A percentile compares a stretch with the other conserved stretches of the same genome.
phyloP scores from a whole-genome alignment of 2,113 vertebrate genomes.

The Zootoca vivipara region DNA sequence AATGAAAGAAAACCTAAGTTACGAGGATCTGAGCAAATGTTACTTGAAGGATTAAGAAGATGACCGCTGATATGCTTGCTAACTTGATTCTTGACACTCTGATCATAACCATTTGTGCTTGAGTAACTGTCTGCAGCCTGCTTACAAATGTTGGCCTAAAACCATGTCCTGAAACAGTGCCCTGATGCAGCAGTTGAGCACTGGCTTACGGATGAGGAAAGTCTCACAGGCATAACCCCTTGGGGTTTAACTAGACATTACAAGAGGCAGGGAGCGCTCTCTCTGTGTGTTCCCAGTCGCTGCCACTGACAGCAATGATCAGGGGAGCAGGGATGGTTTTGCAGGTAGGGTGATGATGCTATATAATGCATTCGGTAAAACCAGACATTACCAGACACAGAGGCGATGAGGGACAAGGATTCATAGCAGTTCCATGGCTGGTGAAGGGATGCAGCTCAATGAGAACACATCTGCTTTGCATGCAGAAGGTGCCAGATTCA shows the following conservation, averaged over 20 bases:
- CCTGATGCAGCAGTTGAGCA: background rate
- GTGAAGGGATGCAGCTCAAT: no score
- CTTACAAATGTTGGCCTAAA: background rate
- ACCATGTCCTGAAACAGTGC: background rate
- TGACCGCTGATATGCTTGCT: conserved; percentile 17
- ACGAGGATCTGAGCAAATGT: background rate
- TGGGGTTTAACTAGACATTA: background rate
- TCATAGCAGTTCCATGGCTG: background rate
- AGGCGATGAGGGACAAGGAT: background rate
- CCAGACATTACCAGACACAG: background rate
- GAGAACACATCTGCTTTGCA: no score
- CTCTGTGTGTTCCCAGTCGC: background rate
- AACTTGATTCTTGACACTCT: background rate
- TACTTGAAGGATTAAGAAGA: conserved; percentile 22
- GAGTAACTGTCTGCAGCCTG: background rate
- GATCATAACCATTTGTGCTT: background rate
- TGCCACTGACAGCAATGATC: background rate
- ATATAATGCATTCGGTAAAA: background rate
- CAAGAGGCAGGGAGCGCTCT: background rate
- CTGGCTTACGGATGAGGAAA: background rate
- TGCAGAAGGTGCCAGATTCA: no score
- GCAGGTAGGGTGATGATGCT: background rate
- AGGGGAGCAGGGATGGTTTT: background rate
- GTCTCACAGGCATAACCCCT: background rate
- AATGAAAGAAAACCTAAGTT: background rate